These are phyloP conservation scores for Diceros bicornis DNA, from an alignment of 2,797 vertebrate species.

Conservation along the genomic window DNA sequence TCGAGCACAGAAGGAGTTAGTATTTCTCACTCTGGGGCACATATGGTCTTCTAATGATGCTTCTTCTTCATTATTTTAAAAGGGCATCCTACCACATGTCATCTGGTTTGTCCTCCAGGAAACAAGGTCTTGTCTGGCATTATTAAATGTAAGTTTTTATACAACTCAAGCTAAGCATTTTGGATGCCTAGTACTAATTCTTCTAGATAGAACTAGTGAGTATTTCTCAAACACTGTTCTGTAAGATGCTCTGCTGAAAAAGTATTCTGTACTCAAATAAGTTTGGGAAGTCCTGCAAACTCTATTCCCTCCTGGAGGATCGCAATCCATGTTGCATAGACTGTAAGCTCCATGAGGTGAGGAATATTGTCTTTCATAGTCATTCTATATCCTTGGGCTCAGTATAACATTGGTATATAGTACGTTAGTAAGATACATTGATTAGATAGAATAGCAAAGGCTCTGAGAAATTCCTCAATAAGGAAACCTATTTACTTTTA, in stretches of 20 bases:
- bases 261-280: background rate
- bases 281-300: background rate
- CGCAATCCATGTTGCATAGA: background rate
- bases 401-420: background rate
- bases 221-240: background rate
- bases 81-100: background rate
- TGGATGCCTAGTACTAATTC: background rate
- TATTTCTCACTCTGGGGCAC: background rate
- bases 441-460: background rate
- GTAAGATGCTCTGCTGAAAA: background rate
- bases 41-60: background rate
- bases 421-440: background rate
- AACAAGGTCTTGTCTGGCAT: conserved; percentile 29
- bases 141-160: conserved; percentile 14
- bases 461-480: background rate
- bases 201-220: background rate
- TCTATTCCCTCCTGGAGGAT: background rate
- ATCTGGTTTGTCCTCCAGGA: conserved; percentile 45
- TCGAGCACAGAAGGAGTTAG: background rate
- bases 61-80: conserved; percentile 52
- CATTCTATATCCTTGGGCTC: background rate
- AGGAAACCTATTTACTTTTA: background rate
- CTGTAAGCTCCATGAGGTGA: background rate
- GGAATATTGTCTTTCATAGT: background rate
- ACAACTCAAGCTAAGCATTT: background rate